Evolutionary conservation across 2,888 invertebrate species (phyloP).

Genomic region (Spilosoma lubricipeda): DNA sequence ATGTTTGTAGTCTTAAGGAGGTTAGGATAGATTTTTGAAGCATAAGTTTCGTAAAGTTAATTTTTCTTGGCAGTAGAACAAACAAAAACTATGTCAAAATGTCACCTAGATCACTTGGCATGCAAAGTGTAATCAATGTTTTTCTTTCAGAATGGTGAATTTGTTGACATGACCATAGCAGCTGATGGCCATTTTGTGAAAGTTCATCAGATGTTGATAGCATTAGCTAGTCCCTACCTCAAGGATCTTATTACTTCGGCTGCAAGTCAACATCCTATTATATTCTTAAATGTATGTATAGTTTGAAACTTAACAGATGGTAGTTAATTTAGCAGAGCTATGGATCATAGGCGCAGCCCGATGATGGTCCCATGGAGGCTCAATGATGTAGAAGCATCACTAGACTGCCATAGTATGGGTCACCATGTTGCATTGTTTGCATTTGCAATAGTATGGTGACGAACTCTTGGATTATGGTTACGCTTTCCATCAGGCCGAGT

Average conservation of each 20-base stretch:
- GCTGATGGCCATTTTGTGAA: slow-evolving; percentile 81
- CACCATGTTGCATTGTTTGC: too few species aligned
- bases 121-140: background rate
- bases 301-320: background rate
- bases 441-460: too few species aligned
- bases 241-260: slow-evolving; percentile 79
- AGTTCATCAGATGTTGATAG: slow-evolving; percentile 76
- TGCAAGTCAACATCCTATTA: slow-evolving; percentile 79
- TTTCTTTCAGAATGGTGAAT: slow-evolving; percentile 77
- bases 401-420: too few species aligned
- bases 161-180: slow-evolving; percentile 82
- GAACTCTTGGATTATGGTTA: too few species aligned
- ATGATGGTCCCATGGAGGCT: too few species aligned
- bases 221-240: slow-evolving; percentile 79
- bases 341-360: too few species aligned
- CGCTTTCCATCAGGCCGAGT: too few species aligned
- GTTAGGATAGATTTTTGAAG: background rate
- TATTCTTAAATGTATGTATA: slow-evolving; percentile 79
- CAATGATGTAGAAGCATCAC: too few species aligned
- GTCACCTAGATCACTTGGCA: too few species aligned
- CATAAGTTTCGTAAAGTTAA: background rate
- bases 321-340: background rate
- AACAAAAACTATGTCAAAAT: too few species aligned
- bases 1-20: background rate
- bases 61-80: background rate